phyloP scores from a whole-genome alignment of 2,888 invertebrate genomes.

The Acheta domesticus region DNA sequence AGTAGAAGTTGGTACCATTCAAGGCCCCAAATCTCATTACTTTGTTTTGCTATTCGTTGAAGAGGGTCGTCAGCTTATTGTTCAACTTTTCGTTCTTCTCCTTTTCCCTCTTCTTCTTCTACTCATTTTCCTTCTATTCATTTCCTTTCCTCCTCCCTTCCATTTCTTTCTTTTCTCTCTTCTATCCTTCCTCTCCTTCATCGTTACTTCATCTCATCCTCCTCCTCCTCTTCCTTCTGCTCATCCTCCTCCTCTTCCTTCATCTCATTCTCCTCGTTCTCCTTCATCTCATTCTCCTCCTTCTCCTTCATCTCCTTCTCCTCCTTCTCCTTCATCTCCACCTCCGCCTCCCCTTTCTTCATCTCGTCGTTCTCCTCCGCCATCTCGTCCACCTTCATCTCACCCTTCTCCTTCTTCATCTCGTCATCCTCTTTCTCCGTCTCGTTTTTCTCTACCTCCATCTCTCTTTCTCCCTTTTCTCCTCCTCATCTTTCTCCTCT shows the following conservation, averaged over 20 bases:
- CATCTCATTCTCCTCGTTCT: not conserved
- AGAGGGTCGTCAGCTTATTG: not conserved
- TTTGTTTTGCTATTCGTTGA: no score
- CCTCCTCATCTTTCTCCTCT: not conserved
- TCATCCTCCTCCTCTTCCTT: not conserved
- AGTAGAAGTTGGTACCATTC: no score
- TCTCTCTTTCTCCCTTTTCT: not conserved
- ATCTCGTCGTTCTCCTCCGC: not conserved
- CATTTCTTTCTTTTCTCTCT: not conserved
- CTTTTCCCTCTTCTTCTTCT: not conserved
- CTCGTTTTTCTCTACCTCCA: not conserved
- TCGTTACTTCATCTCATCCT: not conserved
- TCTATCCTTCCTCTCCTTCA: not conserved
- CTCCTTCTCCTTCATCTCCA: no score
- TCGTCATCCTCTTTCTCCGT: not conserved
- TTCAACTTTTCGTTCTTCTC: not conserved
- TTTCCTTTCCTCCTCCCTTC: not conserved
- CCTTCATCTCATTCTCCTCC: not conserved
- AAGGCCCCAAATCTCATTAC: no score
- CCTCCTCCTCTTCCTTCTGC: not conserved
- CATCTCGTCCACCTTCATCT: not conserved
- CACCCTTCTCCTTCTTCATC: not conserved
- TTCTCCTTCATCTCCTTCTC: no score
- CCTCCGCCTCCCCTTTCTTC: not conserved
- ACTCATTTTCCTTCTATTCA: fast-evolving